Percentiles rank a stretch among this genome's conserved stretches.
Conservation (phyloP, 2,113 vertebrate species). For the Corapipo altera region DNA sequence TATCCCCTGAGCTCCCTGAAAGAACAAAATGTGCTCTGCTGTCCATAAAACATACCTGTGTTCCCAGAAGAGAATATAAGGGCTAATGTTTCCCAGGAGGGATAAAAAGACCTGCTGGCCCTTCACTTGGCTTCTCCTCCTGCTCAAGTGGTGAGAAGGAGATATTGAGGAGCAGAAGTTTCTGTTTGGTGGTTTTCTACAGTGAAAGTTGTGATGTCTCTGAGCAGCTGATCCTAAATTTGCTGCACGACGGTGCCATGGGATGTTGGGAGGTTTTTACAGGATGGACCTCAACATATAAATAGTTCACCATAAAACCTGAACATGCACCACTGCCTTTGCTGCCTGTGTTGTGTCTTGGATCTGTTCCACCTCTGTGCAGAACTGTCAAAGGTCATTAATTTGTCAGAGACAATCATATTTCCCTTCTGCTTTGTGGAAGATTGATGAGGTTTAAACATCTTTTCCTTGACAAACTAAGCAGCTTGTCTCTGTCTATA, state of each 20-base stretch:
- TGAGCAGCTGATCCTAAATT: not conserved
- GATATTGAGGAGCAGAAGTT: not conserved
- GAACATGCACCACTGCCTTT: not conserved
- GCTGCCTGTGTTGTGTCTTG: not conserved
- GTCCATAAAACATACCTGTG: not conserved
- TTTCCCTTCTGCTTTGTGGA: not conserved
- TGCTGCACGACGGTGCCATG: fast-evolving
- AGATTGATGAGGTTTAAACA: not conserved
- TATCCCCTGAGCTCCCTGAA: not conserved
- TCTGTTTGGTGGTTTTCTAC: not conserved
- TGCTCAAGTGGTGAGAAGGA: not conserved
- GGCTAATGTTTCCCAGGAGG: not conserved
- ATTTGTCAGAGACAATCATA: not conserved
- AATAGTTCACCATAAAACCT: not conserved
- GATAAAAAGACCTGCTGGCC: not conserved
- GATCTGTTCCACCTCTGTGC: not conserved
- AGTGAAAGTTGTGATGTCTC: not conserved
- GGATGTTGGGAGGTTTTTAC: not conserved
- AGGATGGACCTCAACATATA: not conserved
- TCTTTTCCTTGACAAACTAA: conserved; percentile 9
- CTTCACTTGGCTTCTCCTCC: not conserved
- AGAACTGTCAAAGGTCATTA: not conserved
- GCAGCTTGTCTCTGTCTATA: not conserved
- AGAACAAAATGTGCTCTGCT: not conserved
- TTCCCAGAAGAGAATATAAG: not conserved